Conservation (phyloP, 2,797 vertebrate genomes). For the Macropodus opercularis region DNA sequence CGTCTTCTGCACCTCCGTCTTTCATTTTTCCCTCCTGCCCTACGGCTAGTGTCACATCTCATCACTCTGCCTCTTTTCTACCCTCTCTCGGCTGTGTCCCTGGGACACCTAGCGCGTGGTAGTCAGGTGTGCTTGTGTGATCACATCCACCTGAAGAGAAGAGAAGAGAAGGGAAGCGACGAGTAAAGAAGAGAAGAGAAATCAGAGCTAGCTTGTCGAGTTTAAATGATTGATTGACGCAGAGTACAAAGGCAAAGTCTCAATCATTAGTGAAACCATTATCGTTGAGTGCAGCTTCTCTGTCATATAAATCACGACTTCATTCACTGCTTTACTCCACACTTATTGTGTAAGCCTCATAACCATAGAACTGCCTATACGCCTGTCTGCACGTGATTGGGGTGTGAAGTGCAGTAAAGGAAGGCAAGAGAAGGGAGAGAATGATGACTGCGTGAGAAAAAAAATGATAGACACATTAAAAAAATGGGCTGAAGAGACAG, state of each 20-base stretch:
- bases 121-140: constrained; percentile 20
- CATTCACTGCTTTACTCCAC: constrained; percentile 56
- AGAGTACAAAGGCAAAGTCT: constrained; percentile 68
- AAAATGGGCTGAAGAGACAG: background rate
- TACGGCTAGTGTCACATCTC: constrained; percentile 62
- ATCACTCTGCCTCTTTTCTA: constrained; percentile 37
- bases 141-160: constrained; percentile 5
- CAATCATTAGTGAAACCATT: constrained; percentile 72
- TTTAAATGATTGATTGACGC: constrained; percentile 65
- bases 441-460: constrained; percentile 25
- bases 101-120: constrained; percentile 5
- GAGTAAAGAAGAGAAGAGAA: constrained; percentile 2
- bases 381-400: constrained; percentile 27
- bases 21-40: constrained; percentile 33
- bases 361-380: constrained; percentile 31
- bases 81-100: constrained; percentile 9
- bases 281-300: constrained; percentile 58
- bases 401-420: constrained; percentile 15
- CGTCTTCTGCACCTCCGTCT: constrained; percentile 28
- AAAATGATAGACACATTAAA: constrained; percentile 41
- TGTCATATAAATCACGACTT: constrained; percentile 71
- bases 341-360: constrained; percentile 43
- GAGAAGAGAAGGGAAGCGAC: constrained; percentile 2
- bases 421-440: constrained; percentile 3
- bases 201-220: constrained; percentile 38